Percentiles rank a stretch among this genome's conserved stretches.
Conservation (phyloP, 2,797 vertebrate genomes). For the Anableps anableps region DNA sequence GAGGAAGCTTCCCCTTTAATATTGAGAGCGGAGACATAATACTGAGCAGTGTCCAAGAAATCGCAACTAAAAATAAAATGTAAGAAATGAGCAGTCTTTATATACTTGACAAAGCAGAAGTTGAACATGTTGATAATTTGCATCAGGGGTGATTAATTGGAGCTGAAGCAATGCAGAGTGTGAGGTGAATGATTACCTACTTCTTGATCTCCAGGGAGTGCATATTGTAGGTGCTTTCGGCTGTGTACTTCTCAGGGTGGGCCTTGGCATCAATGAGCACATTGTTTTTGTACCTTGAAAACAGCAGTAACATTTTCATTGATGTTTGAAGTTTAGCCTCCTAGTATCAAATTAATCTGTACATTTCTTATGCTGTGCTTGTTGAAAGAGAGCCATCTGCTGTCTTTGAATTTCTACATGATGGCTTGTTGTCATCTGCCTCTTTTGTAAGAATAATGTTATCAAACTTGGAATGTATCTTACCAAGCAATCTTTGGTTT, state of each 20-base stretch:
- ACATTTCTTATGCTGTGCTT: constrained; percentile 8
- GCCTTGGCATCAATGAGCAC: constrained; percentile 90
- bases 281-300: constrained; percentile 97
- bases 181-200: constrained; percentile 81
- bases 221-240: constrained; percentile 91
- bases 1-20: constrained; percentile 91
- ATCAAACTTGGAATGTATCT: constrained; percentile 35
- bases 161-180: constrained; percentile 3
- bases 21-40: constrained; percentile 92
- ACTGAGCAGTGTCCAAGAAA: constrained; percentile 94
- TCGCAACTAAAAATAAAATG: constrained; percentile 84
- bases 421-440: background rate
- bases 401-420: background rate
- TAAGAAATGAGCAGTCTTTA: constrained; percentile 4
- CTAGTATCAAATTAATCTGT: constrained; percentile 4
- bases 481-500: constrained; percentile 93
- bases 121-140: background rate
- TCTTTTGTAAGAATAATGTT: constrained; percentile 19
- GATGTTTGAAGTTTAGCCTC: constrained; percentile 23
- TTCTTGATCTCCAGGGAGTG: constrained; percentile 94
- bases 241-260: constrained; percentile 88
- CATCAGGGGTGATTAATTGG: constrained; percentile 7
- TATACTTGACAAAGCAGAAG: background rate
- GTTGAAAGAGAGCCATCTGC: constrained; percentile 21
- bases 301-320: constrained; percentile 32